phyloP scores from a whole-genome alignment of 2,113 vertebrate genomes.

The Hippocampus abdominalis region DNA sequence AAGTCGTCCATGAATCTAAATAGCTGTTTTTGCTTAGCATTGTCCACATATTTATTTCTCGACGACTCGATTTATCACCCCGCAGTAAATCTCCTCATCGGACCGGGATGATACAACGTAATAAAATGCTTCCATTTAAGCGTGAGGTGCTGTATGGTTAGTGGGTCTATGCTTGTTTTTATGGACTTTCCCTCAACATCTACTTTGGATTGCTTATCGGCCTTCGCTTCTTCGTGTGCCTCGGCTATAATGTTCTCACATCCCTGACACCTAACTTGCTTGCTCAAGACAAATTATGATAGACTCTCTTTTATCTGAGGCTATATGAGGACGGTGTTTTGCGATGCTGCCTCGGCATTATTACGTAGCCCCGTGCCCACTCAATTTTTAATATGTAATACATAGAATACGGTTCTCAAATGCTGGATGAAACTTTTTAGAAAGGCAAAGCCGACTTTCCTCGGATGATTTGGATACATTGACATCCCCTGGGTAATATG shows the following conservation, averaged over 20 bases:
- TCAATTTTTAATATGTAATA: not conserved
- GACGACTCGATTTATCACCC: not conserved
- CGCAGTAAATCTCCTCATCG: not conserved
- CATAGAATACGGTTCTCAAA: not conserved
- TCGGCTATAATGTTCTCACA: not conserved
- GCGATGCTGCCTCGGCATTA: not conserved
- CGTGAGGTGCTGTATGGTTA: conserved; percentile 20
- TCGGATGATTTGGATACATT: not conserved
- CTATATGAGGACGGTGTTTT: not conserved
- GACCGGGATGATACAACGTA: conserved; percentile 11
- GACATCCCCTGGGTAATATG: conserved; percentile 2
- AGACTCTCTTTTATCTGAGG: not conserved
- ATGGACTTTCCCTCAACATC: not conserved
- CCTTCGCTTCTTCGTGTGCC: not conserved
- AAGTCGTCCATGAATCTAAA: not conserved
- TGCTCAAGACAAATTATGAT: not conserved
- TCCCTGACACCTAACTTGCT: not conserved
- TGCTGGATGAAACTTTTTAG: not conserved
- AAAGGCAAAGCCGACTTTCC: not conserved
- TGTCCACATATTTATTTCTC: not conserved
- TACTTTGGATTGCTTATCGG: not conserved
- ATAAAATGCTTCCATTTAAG: conserved; percentile 19
- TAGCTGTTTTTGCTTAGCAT: not conserved
- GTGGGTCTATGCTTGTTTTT: not conserved
- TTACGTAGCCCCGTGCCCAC: not conserved